A percentile compares a stretch with the other conserved stretches of the same genome.
These are phyloP conservation scores for Cichladusa arquata DNA, from an alignment of 2,113 vertebrate species.

Conservation along the genomic window DNA sequence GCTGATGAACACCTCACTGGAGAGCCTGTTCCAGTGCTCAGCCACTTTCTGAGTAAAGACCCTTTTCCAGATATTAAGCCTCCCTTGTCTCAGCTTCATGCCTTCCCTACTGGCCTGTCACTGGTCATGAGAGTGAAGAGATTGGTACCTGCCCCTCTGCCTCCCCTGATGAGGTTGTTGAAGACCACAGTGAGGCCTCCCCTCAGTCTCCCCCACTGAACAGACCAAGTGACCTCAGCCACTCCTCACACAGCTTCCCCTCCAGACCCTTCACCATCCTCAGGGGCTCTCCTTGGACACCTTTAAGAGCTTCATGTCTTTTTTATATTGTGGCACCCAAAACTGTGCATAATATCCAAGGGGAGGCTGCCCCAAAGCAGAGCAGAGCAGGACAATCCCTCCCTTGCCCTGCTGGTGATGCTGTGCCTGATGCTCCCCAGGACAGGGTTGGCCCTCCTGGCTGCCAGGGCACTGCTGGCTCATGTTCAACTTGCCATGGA, in stretches of 20 bases:
- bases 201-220: neutral
- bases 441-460: neutral
- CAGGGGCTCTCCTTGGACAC: fast-evolving
- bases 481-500: neutral
- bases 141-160: neutral
- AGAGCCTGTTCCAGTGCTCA: neutral
- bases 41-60: too few relatives aligned
- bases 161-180: fast-evolving
- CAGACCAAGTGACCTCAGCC: neutral
- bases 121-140: neutral
- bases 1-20: neutral
- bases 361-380: fast-evolving
- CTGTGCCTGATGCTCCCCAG: neutral
- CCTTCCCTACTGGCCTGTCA: fast-evolving
- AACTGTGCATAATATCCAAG: fast-evolving
- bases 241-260: fast-evolving
- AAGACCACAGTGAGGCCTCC: neutral
- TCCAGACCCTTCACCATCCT: neutral
- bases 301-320: neutral
- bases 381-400: neutral
- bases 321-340: neutral
- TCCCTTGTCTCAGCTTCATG: neutral
- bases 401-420: fast-evolving
- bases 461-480: neutral
- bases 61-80: neutral